Evolutionary conservation across 2,888 invertebrate species (phyloP).

Genomic region (Sthenelais limicola): DNA sequence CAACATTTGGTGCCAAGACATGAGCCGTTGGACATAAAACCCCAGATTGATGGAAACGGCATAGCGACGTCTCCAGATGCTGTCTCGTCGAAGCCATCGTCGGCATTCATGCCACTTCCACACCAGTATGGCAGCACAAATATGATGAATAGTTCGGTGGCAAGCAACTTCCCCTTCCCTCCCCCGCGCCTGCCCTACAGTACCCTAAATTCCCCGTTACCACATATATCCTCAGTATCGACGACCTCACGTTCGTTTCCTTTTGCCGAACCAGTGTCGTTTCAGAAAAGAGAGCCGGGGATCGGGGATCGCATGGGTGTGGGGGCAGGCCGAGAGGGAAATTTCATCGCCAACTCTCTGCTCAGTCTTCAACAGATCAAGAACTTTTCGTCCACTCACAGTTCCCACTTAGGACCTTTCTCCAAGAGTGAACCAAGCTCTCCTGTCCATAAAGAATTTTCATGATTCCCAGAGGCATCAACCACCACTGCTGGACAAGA

Average conservation of each 20-base stretch:
- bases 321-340: conserved; percentile 32
- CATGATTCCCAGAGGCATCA: conserved; percentile 1
- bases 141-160: conserved; percentile 46
- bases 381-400: conserved; percentile 76
- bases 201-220: conserved; percentile 63
- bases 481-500: too few species aligned
- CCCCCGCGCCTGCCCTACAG: conserved; percentile 47
- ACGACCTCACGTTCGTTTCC: conserved; percentile 75
- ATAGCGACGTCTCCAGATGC: conserved; percentile 36
- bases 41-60: conserved; percentile 38
- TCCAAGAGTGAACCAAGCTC: conserved; percentile 51
- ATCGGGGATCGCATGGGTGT: conserved; percentile 56
- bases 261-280: conserved; percentile 89
- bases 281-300: conserved; percentile 78
- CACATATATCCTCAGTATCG: conserved; percentile 67
- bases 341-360: conserved; percentile 65
- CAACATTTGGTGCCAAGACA: conserved; percentile 30
- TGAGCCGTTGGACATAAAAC: conserved; percentile 43
- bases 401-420: conserved; percentile 25
- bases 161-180: conserved; percentile 45
- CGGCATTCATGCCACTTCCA: conserved; percentile 92
- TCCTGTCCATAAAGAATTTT: conserved; percentile 44
- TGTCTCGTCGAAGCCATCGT: conserved; percentile 61
- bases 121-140: conserved; percentile 57
- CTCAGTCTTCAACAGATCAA: conserved; percentile 91